Evolutionary conservation across 2,113 vertebrate genomes (phyloP).

Genomic region (Mustela lutreola): DNA sequence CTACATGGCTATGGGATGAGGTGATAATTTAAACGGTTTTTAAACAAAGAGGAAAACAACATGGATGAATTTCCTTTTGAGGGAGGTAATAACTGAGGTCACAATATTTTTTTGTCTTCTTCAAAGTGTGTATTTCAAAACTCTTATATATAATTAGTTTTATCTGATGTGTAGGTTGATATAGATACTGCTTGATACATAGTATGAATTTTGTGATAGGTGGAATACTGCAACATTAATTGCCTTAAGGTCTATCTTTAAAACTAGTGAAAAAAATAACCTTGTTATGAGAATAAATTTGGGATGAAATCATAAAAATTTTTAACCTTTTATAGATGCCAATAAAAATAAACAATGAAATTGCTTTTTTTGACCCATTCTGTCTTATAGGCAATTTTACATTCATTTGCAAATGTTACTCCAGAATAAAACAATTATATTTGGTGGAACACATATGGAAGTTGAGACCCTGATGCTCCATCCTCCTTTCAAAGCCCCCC

Average conservation of each 20-base stretch:
- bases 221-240: background rate
- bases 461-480: background rate
- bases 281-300: slow-evolving; percentile 76
- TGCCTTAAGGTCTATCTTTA: slow-evolving; percentile 4
- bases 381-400: slow-evolving; percentile 79
- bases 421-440: slow-evolving; percentile 86
- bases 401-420: slow-evolving; percentile 84
- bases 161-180: slow-evolving; percentile 27
- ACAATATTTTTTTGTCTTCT: background rate
- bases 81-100: background rate
- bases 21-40: background rate
- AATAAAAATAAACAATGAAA: slow-evolving; percentile 86
- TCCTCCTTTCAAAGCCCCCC: background rate
- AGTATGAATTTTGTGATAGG: slow-evolving; percentile 21
- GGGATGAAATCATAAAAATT: slow-evolving; percentile 74
- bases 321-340: slow-evolving; percentile 83
- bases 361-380: slow-evolving; percentile 76
- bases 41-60: background rate
- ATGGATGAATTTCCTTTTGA: background rate
- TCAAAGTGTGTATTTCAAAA: background rate
- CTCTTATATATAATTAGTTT: background rate
- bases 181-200: background rate
- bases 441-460: slow-evolving; percentile 65
- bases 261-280: slow-evolving; percentile 76
- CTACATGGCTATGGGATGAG: background rate